These are phyloP conservation scores for Corapipo altera DNA, from an alignment of 2,113 vertebrate genomes.

Conservation along the genomic window DNA sequence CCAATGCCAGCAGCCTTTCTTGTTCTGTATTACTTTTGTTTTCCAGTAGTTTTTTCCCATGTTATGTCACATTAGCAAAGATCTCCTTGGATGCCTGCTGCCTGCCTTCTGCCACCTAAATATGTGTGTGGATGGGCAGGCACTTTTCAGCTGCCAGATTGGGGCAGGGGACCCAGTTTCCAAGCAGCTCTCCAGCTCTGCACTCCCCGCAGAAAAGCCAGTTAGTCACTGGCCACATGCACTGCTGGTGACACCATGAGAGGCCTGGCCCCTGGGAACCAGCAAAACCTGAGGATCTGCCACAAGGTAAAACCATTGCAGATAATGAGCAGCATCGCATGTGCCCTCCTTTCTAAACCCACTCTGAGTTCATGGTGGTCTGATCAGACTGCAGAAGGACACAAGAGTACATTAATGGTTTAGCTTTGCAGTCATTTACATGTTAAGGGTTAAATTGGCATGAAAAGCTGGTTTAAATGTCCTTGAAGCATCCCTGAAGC, in stretches of 20 bases:
- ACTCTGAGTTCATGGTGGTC: neutral
- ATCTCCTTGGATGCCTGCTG: neutral
- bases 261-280: neutral
- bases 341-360: neutral
- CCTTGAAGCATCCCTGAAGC: neutral
- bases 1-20: neutral
- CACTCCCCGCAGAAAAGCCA: neutral
- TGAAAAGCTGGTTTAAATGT: neutral
- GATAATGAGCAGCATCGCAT: neutral
- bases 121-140: neutral
- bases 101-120: neutral
- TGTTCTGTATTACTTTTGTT: neutral
- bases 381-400: neutral
- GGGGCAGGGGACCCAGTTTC: neutral
- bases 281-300: neutral
- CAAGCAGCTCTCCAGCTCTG: neutral
- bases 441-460: neutral
- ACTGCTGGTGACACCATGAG: fast-evolving
- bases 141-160: neutral
- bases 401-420: neutral
- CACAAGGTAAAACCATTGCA: neutral
- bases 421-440: neutral
- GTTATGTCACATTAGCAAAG: neutral
- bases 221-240: neutral
- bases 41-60: neutral